Evolutionary conservation across 2,888 invertebrate species (phyloP), one percentile per base, ranked within the genome.

Genomic region (Beris chalybata): DNA sequence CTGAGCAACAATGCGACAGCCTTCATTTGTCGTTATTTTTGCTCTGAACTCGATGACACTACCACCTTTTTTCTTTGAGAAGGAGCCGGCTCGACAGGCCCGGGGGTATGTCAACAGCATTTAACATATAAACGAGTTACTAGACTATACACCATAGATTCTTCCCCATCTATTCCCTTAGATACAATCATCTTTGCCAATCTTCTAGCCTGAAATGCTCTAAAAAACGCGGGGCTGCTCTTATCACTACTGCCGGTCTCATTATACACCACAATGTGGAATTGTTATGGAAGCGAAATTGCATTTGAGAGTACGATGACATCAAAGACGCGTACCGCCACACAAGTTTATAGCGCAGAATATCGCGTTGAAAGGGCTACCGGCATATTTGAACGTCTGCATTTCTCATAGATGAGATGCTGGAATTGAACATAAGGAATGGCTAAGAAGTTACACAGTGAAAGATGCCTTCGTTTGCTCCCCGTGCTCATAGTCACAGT

Each of bases 331-430:
- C 54, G 54, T 32, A 9, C 13, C 30, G 54, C 44, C 15, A 30
- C 38, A 30, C 53, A 44, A 44, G 38, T 44, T 54, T 53, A 44
- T 32, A 64, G 44, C 64, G 29, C 44, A 64, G 64, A 54, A 53
- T 63, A 53, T 54, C 61, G 52, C 38, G 61, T 65, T 69, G 61
- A 67, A 69, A 69, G 67, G 65, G 69, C 69, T 67, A 69, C 67
- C 69, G 69, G 67, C 69, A 69, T 67, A 67, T 67, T 61, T 67
- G 44, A 65, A 61, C 66, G 69, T 69, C 67, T 69, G 67, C 66
- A 69, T 69, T 69, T 69, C 69, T 66, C 69, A 67, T 69, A 69
- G 59, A 69, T 48, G 29, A 63, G 53, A 63, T 52, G 53, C 53
- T 53, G 47, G 53, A 53, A 44, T 45, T 64, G 53, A 55, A 54